phyloP scores from a whole-genome alignment of 2,797 vertebrate genomes.

The Eremophila alpestris region DNA sequence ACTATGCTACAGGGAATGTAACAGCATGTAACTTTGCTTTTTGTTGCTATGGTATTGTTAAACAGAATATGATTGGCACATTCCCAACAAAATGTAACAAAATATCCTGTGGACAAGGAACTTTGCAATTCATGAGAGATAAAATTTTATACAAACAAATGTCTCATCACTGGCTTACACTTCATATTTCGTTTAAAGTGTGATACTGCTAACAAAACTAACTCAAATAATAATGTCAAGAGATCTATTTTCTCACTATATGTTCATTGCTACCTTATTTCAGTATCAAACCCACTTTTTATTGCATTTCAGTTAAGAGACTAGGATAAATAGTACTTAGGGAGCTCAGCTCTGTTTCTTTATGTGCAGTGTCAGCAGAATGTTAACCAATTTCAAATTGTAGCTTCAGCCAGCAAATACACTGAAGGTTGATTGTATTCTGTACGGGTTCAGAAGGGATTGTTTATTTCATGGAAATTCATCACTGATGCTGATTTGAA shows the following conservation, averaged over 20 bases:
- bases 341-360: neutral
- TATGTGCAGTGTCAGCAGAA: neutral
- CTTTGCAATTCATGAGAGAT: neutral
- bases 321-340: neutral
- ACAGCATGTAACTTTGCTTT: neutral
- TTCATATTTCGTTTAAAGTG: neutral
- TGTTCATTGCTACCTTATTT: neutral
- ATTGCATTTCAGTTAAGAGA: neutral
- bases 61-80: neutral
- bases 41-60: neutral
- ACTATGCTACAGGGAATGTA: neutral
- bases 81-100: neutral
- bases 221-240: neutral
- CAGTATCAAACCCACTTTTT: neutral
- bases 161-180: neutral
- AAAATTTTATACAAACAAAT: neutral
- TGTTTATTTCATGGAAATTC: neutral
- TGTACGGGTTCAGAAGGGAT: neutral
- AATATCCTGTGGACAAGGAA: neutral
- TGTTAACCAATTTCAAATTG: neutral
- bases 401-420: neutral
- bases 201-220: neutral
- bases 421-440: neutral
- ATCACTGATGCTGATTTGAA: neutral
- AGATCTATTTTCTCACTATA: neutral